phyloP scores from a whole-genome alignment of 2,797 vertebrate genomes.

The Dendrocincla tyrannina region DNA sequence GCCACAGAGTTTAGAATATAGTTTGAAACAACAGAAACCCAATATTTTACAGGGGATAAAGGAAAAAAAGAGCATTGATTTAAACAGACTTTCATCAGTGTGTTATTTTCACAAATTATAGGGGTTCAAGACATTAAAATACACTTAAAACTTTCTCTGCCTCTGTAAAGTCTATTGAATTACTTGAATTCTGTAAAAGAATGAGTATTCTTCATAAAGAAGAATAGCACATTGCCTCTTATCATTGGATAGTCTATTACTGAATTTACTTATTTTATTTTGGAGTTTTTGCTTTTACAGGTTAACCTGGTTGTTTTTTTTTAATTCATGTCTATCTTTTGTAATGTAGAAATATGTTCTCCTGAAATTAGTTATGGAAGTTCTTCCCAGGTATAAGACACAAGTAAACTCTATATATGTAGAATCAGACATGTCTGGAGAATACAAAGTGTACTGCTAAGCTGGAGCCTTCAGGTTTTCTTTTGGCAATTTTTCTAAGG shows the following conservation, averaged over 20 bases:
- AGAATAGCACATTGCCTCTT: background rate
- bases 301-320: background rate
- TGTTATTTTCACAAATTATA: background rate
- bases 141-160: background rate
- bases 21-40: background rate
- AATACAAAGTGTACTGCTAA: background rate
- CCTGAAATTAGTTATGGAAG: background rate
- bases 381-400: background rate
- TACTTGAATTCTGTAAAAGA: background rate
- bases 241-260: background rate
- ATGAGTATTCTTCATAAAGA: background rate
- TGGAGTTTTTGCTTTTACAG: background rate
- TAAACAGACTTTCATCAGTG: background rate
- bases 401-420: fast-evolving
- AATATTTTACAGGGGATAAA: background rate
- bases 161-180: background rate
- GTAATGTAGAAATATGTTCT: background rate
- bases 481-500: background rate
- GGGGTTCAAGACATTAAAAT: background rate
- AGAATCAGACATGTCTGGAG: background rate
- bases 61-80: background rate
- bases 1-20: background rate
- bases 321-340: background rate
- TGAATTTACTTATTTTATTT: background rate
- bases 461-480: background rate